A percentile compares a stretch with the other conserved stretches of the same genome.
Conservation (phyloP, 2,797 vertebrate genomes). For the Pelochelys cantorii region DNA sequence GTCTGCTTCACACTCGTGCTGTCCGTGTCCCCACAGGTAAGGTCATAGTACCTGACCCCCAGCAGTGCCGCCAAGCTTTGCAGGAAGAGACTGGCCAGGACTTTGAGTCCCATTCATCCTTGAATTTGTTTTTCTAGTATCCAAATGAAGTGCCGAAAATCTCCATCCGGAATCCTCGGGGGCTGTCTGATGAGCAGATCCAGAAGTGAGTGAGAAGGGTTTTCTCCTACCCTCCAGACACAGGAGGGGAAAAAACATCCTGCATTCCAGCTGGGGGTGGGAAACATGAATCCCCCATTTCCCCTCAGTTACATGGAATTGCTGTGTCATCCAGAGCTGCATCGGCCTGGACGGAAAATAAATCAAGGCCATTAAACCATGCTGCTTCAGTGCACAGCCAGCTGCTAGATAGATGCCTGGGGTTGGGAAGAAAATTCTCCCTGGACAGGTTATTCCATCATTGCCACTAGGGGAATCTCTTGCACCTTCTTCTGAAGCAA, state of each 20-base stretch:
- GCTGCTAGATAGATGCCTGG: fast-evolving
- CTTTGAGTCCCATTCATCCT: not conserved
- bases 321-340: not conserved
- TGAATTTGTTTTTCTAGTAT: conserved; percentile 82
- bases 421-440: not conserved
- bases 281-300: not conserved
- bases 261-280: not conserved
- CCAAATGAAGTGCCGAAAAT: conserved; percentile 88
- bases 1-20: conserved; percentile 91
- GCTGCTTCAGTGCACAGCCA: not conserved
- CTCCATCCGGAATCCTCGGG: conserved; percentile 90
- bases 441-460: not conserved
- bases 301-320: not conserved
- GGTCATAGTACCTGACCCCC: fast-evolving
- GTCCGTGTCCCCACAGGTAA: conserved; percentile 87
- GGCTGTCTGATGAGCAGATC: conserved; percentile 95
- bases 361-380: not conserved
- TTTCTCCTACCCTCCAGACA: fast-evolving
- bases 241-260: fast-evolving
- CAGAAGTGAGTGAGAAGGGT: conserved; percentile 82
- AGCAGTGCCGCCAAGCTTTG: not conserved
- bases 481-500: not conserved
- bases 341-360: fast-evolving
- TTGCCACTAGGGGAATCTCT: not conserved
- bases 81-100: not conserved